Percentiles rank a stretch among this genome's conserved stretches.
Conservation (phyloP, 2,888 invertebrate genomes). For the Minunthozetes semirufus region DNA sequence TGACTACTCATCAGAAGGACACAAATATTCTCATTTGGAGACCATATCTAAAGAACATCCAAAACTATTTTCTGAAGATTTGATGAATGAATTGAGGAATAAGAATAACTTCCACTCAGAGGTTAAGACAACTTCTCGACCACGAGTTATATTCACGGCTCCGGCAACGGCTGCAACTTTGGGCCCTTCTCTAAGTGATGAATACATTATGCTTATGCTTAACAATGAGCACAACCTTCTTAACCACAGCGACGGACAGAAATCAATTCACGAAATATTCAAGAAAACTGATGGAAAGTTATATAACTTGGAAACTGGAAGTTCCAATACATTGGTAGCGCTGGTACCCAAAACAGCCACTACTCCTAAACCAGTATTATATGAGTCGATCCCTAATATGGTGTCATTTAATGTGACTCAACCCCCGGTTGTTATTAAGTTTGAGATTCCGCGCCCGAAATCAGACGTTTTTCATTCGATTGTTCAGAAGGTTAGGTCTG, state of each 20-base stretch:
- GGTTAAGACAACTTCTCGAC: not conserved
- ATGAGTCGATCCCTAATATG: not conserved
- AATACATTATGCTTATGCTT: constrained; percentile 35
- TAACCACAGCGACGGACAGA: not conserved
- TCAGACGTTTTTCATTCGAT: constrained; percentile 28
- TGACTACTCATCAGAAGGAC: constrained; percentile 22
- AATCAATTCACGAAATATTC: constrained; percentile 7
- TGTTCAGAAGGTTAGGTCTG: constrained; percentile 24
- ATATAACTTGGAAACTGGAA: constrained; percentile 26
- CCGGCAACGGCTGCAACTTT: not conserved
- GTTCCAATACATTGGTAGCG: constrained; percentile 25
- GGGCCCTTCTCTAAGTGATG: not conserved
- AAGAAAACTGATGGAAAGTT: constrained; percentile 28
- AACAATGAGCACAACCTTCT: constrained; percentile 14
- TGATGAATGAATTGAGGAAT: not conserved
- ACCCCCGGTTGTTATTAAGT: constrained; percentile 15
- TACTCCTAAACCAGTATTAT: not conserved
- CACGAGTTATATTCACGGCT: not conserved
- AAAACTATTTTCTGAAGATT: constrained; percentile 19
- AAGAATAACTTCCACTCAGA: not conserved
- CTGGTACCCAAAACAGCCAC: constrained; percentile 25
- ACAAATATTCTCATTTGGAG: not conserved
- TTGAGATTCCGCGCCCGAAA: constrained; percentile 30
- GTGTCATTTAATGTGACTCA: constrained; percentile 19
- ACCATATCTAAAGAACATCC: constrained; percentile 27